Evolutionary conservation across 2,113 vertebrate genomes (phyloP), one percentile per base, ranked within the genome.

Genomic region (Cromileptes altivelis): DNA sequence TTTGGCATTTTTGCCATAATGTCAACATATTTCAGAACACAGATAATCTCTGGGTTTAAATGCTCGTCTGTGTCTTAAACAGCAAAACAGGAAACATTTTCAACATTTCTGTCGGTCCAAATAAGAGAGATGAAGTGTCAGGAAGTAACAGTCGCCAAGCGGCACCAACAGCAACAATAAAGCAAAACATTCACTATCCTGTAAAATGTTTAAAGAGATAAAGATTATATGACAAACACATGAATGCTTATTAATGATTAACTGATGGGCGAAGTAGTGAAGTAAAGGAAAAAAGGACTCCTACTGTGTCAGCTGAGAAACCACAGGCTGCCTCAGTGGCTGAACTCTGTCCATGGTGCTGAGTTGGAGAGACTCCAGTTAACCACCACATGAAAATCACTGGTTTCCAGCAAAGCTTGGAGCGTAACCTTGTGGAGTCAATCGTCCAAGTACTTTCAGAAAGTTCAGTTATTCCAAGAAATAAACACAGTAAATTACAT

Each of bases 341-440:
- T 84, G 37, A 80, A 52, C 93, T 91, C 93, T 94, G 91, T 93
- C 93, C 92, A 92, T 94, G 93, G 93, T 93, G 86, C 91, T 94
- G 93, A 89, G 56, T 52, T 55, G 53, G 18, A 75, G 40, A 33
- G 42, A 58, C 47, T 33, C 18, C 5, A 9, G 42, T 60, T 12
- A 75, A 55, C 12, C 4, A n/a, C 3, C 30, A 45, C 42, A 2
- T 60, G 37, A 47, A 47, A 27, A 37, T 56, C 15, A n/a, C 9
- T 37, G 30, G 53, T 68, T 47, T 71, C 19, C 53, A 53, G 50
- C 33, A 33, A 42, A 19, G 15, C 21, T 37, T 50, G 49, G 10
- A 33, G 15, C 11, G 11, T 42, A 30, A 40, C 23, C 18, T 19
- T n/a, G 55, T 4, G 14, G 30, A 23, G 10, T 49, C 23, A 27